Evolutionary conservation across 1,140 invertebrate species (phyloP), one percentile per base, ranked within the genome.

Genomic region (Ephestia elutella): DNA sequence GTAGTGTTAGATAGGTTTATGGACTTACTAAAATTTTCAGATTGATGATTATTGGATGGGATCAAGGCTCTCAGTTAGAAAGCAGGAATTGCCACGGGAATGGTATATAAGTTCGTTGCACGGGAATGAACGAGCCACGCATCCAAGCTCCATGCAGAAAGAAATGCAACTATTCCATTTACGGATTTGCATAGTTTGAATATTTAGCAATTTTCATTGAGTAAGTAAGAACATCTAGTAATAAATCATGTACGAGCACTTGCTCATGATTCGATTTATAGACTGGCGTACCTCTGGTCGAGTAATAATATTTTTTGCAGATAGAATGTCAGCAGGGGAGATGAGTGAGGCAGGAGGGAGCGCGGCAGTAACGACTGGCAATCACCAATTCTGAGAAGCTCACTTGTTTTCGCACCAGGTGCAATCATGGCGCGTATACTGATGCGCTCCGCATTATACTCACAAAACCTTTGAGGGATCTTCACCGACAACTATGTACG

Each of bases 331-430:
- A 59, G 63, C 19, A 13, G 49, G 49, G 19, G 50, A 53, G 50
- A 25, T 25, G 20, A 20, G 59, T n/a, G n/a, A 48, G 32, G 49
- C 28, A 51, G 49, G 53, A 50, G 19, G 60, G 17, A 20, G 49
- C 54, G 60, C 21, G 18, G 56, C 44, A 53, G 57, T 56, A 66
- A 63, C 62, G 60, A 68, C 60, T 62, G 54, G 68, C 73, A 78
- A 78, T 80, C 76, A 74, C 66, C 62, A 61, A 61, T 81, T 81
- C 80, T 80, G 44, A 61, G 76, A 83, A 81, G 30, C 60, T 59
- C 59, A 70, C 60, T 66, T 71, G 71, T 74, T 74, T 69, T 73
- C 69, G 66, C 70, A 71, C 66, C 75, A 78, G 73, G 73, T 80
- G 77, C 77, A 72, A 66, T 69, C 67, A 66, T 70, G 66, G 56